Percentiles rank a stretch among this genome's conserved stretches.
phyloP scores from a whole-genome alignment of 2,888 invertebrate species.

The Athetis lepigone region DNA sequence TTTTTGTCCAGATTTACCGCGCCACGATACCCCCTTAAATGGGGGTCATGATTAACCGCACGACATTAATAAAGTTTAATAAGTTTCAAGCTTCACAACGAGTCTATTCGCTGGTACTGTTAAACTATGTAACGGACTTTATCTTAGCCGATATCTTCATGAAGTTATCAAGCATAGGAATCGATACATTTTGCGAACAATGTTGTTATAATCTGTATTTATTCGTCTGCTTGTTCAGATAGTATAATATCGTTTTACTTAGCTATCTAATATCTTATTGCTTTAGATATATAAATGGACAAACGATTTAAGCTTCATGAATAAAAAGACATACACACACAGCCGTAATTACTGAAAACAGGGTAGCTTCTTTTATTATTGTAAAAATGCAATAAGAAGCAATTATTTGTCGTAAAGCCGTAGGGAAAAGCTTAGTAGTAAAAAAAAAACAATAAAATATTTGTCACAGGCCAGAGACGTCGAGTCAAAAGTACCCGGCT shows the following conservation, averaged over 20 bases:
- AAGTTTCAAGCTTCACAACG: constrained; percentile 73
- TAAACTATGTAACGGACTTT: constrained; percentile 72
- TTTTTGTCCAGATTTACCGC: constrained; percentile 85
- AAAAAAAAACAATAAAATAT: constrained; percentile 74
- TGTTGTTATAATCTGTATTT: constrained; percentile 30
- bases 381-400: too few relatives aligned
- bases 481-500: constrained; percentile 12
- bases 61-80: constrained; percentile 84
- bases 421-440: too few relatives aligned
- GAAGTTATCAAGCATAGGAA: constrained; percentile 59
- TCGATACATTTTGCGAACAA: constrained; percentile 43
- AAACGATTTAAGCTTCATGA: constrained; percentile 18
- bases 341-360: too few relatives aligned
- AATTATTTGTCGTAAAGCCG: too few relatives aligned
- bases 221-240: constrained; percentile 20
- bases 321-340: too few relatives aligned
- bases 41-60: constrained; percentile 84
- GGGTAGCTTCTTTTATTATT: too few relatives aligned
- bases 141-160: constrained; percentile 76
- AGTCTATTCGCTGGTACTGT: constrained; percentile 65
- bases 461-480: constrained; percentile 29
- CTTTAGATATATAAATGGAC: neutral
- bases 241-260: constrained; percentile 24
- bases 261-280: constrained; percentile 12
- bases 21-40: constrained; percentile 78